Conservation (phyloP, 1,140 invertebrate genomes). For the Drosophila ogumai region DNA sequence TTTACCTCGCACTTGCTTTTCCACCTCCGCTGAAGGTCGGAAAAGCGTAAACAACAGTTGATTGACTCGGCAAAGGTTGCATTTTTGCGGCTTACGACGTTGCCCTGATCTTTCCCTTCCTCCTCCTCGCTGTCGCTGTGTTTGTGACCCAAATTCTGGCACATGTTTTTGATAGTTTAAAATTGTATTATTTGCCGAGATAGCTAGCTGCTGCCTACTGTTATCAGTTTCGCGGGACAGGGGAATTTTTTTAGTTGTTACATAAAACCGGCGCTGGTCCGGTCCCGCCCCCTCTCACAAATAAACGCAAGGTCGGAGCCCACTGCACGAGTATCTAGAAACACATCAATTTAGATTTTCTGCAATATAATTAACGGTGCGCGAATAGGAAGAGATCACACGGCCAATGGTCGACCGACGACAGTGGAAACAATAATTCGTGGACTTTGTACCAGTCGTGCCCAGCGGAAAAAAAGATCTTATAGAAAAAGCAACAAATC, state of each 20-base stretch:
- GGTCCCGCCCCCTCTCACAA: constrained; percentile 12
- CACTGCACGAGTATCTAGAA: constrained; percentile 31
- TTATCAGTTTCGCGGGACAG: constrained; percentile 19
- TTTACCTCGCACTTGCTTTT: constrained; percentile 4
- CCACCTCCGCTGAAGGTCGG: constrained; percentile 27
- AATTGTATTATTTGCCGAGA: constrained; percentile 5
- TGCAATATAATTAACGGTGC: constrained; percentile 47
- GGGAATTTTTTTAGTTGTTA: constrained; percentile 16
- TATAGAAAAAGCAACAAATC: constrained; percentile 30
- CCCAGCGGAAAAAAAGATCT: constrained; percentile 30
- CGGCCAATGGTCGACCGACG: background rate
- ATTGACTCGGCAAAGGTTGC: constrained; percentile 19
- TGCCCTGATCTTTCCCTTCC: constrained; percentile 22
- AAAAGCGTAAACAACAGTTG: constrained; percentile 19
- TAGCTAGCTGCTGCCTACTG: constrained; percentile 2
- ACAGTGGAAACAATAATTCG: constrained; percentile 28
- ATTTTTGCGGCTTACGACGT: constrained; percentile 34
- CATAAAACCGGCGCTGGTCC: constrained; percentile 32
- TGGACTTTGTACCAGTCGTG: constrained; percentile 57
- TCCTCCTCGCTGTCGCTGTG: background rate
- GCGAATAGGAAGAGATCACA: constrained; percentile 12
- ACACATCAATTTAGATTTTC: constrained; percentile 54
- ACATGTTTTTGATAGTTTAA: constrained; percentile 43
- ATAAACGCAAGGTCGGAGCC: constrained; percentile 17
- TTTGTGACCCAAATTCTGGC: constrained; percentile 32